Evolutionary conservation across 2,113 vertebrate genomes (phyloP).

Genomic region (Amblyornis subalaris): DNA sequence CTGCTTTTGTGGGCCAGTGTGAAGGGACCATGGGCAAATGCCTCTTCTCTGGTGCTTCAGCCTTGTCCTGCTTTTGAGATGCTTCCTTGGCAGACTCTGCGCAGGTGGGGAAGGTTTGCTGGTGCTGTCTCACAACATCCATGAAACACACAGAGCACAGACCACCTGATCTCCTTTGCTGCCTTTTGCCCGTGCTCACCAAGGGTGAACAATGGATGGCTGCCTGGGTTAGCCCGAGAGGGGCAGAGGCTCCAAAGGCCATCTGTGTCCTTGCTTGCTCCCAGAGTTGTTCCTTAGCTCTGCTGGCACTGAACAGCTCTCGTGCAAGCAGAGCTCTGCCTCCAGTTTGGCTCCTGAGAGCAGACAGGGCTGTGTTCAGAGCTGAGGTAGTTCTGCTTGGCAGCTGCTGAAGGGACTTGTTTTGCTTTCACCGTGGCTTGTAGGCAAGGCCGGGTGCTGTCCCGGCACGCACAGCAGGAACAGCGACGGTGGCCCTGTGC

Average conservation of each 20-base stretch:
- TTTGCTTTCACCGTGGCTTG: neutral
- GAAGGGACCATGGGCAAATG: neutral
- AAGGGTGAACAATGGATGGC: rapidly evolving
- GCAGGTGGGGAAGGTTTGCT: neutral
- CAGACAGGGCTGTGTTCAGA: rapidly evolving
- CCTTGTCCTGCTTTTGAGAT: neutral
- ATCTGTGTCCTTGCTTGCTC: neutral
- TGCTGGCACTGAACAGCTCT: neutral
- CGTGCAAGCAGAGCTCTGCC: neutral
- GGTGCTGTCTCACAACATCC: neutral
- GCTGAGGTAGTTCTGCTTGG: rapidly evolving
- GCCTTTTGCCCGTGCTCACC: rapidly evolving
- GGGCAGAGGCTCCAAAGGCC: neutral
- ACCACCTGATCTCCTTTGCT: neutral
- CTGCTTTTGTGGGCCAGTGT: neutral
- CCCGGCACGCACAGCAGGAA: rapidly evolving
- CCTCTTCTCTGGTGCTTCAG: neutral
- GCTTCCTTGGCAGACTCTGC: neutral
- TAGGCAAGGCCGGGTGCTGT: neutral
- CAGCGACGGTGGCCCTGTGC: neutral
- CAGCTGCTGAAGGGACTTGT: neutral
- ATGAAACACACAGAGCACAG: neutral
- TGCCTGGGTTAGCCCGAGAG: neutral
- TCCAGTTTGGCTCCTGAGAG: neutral
- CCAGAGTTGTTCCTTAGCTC: neutral